phyloP scores from a whole-genome alignment of 2,797 vertebrate genomes.

The Alectoris magna region DNA sequence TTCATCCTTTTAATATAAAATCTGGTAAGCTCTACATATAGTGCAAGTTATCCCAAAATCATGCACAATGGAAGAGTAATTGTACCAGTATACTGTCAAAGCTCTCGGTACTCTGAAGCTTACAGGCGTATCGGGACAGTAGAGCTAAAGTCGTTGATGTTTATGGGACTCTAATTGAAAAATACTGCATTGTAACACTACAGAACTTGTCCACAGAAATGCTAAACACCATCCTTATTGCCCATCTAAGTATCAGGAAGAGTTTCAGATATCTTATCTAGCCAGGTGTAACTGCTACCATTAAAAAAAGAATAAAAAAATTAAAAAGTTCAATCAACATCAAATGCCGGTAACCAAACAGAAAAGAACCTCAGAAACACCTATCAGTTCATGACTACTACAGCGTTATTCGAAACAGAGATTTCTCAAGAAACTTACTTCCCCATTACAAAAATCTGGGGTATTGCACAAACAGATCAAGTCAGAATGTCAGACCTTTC shows the following conservation, averaged over 20 bases:
- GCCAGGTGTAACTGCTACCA: fast-evolving
- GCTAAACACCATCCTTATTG: neutral
- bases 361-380: neutral
- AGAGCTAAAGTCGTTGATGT: neutral
- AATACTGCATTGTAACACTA: neutral
- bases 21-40: neutral
- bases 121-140: neutral
- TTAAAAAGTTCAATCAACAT: neutral
- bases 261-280: neutral
- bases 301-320: neutral
- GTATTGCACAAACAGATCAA: neutral
- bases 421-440: neutral
- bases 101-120: neutral
- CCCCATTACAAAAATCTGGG: neutral
- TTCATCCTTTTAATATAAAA: neutral
- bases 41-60: neutral
- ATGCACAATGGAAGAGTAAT: fast-evolving
- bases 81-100: neutral
- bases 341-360: neutral
- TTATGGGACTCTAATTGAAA: neutral
- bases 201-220: neutral
- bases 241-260: neutral
- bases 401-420: neutral
- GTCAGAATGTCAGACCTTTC: neutral
- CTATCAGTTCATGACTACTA: neutral